Evolutionary conservation across 2,113 vertebrate genomes (phyloP).

Genomic region (Candoia aspera): DNA sequence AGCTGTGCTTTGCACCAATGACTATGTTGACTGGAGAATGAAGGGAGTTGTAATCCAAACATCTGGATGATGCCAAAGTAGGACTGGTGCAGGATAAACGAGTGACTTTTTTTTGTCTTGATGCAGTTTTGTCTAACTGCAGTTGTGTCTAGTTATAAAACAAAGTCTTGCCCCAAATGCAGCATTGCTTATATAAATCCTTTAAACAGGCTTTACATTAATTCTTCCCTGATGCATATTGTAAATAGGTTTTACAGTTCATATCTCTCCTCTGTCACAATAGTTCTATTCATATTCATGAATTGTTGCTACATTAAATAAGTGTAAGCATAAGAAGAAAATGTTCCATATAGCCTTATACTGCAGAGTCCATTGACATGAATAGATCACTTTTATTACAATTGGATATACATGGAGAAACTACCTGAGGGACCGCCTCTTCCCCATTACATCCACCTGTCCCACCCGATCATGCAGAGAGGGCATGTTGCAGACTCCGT

Average conservation of each 20-base stretch:
- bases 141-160: background rate
- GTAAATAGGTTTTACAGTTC: background rate
- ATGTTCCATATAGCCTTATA: background rate
- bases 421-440: no score
- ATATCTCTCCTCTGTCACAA: background rate
- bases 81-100: background rate
- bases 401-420: background rate
- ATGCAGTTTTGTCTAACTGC: background rate
- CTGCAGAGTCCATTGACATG: background rate
- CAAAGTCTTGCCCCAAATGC: background rate
- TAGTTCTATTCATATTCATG: background rate
- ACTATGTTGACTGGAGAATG: background rate
- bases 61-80: background rate
- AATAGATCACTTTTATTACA: background rate
- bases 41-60: background rate
- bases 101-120: background rate
- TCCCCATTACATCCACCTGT: no score
- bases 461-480: no score
- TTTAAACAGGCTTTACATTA: background rate
- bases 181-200: background rate
- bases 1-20: background rate
- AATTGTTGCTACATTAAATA: background rate
- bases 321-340: background rate
- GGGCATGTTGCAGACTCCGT: no score
- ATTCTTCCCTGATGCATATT: background rate